Evolutionary conservation across 2,113 vertebrate genomes (phyloP), one percentile per base, ranked within the genome.

Genomic region (Atherinomorus stipes): DNA sequence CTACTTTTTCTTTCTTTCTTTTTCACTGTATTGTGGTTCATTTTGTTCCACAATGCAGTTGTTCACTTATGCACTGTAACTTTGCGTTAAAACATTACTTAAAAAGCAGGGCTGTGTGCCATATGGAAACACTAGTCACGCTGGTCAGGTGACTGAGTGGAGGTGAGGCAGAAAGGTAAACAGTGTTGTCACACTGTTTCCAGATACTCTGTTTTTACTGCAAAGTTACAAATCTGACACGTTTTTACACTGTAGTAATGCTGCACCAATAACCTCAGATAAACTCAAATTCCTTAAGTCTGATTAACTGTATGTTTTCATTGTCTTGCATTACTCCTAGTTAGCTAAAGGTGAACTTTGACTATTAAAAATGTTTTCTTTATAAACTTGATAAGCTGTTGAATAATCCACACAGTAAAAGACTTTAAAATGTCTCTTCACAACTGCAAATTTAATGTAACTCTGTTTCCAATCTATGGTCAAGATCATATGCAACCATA

Each of bases 91-190:
- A 84, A 71, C 18, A 76, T 78, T 54, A 31, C 31, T 80, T 49
- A 44, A 69, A 71, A 26, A 66, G 61, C 23, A 44, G 10, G 45
- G 47, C 54, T 64, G 61, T 68, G 71, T 84, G 60, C 83, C 91
- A 89, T 87, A 89, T 93, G 90, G 90, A 89, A 86, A 73, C 74
- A 73, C 47, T 57, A 78, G 77, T 81, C 74, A 66, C 8, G 50
- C 73, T 81, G 63, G 73, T 84, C 87, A 87, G 63, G 74, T 87
- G 84, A 85, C 65, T 73, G 54, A 63, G 21, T 79, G 38, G 81
- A 85, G 83, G 69, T 68, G 70, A 80, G 51, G 74, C 49, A 71
- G 57, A 85, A 81, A 89, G 72, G 59, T 86, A 83, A 89, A 91
- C 76, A 78, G 12, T 40, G 4, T 59, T 76, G 67, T 77, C 51